phyloP scores from a whole-genome alignment of 2,888 invertebrate species.

The Tetrapedia diversipes region DNA sequence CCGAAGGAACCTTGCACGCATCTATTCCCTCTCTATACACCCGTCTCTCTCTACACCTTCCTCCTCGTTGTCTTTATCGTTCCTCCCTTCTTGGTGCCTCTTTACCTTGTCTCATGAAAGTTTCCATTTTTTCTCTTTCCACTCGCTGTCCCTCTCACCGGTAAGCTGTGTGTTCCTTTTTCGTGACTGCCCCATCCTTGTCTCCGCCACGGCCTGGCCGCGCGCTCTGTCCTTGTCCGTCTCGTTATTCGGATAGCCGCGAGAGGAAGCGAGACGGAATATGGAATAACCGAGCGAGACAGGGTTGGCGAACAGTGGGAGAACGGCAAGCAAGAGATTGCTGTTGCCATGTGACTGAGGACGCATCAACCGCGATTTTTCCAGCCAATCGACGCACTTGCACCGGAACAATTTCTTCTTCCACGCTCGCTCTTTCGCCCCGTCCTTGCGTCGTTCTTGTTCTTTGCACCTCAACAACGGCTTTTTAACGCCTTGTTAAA shows the following conservation, averaged over 20 bases:
- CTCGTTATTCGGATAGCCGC: slow-evolving; percentile 31
- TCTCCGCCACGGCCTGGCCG: slow-evolving; percentile 27
- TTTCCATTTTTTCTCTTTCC: slow-evolving; percentile 10
- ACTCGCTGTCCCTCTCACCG: not conserved
- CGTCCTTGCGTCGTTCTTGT: not conserved
- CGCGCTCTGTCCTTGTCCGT: slow-evolving; percentile 31
- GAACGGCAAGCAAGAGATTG: slow-evolving; percentile 58
- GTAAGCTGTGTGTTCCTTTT: slow-evolving; percentile 14
- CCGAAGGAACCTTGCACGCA: slow-evolving; percentile 76
- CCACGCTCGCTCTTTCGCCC: not conserved
- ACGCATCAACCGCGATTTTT: slow-evolving; percentile 67
- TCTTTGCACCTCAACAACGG: not conserved
- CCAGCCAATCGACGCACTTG: slow-evolving; percentile 53
- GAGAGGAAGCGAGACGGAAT: slow-evolving; percentile 59
- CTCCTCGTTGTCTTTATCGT: slow-evolving; percentile 42
- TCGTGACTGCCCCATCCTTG: slow-evolving; percentile 22
- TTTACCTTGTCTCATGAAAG: slow-evolving; percentile 50
- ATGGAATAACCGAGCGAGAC: slow-evolving; percentile 63
- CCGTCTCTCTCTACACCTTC: slow-evolving; percentile 18
- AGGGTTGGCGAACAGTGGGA: slow-evolving; percentile 40
- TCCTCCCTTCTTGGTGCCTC: slow-evolving; percentile 19
- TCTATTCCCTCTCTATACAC: slow-evolving; percentile 46
- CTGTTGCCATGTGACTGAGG: slow-evolving; percentile 70
- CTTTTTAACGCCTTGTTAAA: slow-evolving; percentile 30
- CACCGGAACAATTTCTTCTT: slow-evolving; percentile 31